Evolutionary conservation across 2,113 vertebrate genomes (phyloP), one percentile per base, ranked within the genome.

Genomic region (Dromiciops gliroides): DNA sequence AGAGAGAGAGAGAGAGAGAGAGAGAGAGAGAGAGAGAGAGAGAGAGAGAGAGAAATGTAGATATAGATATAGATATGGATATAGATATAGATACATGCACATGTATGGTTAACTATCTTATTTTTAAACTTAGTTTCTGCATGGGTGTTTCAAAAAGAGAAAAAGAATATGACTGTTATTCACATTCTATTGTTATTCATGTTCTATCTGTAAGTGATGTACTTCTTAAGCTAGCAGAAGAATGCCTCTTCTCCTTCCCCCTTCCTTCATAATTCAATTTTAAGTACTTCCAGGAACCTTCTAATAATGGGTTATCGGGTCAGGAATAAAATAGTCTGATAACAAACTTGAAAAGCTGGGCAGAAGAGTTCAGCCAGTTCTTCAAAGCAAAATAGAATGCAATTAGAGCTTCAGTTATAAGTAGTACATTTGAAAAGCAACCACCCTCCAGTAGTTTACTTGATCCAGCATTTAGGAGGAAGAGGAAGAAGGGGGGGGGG

Each of bases 261-360:
- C 48, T 50, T 90, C 89, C 48, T 90, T 50, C 96, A 97, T 98
- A 98, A 98, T 97, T 98, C 98, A 98, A 98, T 98, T 97, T 97
- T 95, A 98, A 98, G 96, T 97, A 98, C 97, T 94, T 98, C 96
- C 91, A 97, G 97, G 96, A 98, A 97, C 92, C 95, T 97, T 97
- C 94, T 97, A 98, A 98, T 98, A 98, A 98, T 96, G 95, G 94
- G 95, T 97, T 96, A 98, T 90, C 92, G 89, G 97, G 96, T 97
- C 97, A 97, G 97, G 97, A 98, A 98, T 96, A 94, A 97, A 98
- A 98, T 97, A 97, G 96, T 97, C 94, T 97, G 91, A 94, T 97
- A 97, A 97, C 95, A 95, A 95, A 97, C 96, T 97, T 94, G 96
- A 97, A 98, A 98, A 14, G 8, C 96, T 95, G 97, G 97, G 97